Base-by-base conservation (phyloP, 2,797 vertebrate genomes). In the Triplophysa yarkandensis region DNA sequence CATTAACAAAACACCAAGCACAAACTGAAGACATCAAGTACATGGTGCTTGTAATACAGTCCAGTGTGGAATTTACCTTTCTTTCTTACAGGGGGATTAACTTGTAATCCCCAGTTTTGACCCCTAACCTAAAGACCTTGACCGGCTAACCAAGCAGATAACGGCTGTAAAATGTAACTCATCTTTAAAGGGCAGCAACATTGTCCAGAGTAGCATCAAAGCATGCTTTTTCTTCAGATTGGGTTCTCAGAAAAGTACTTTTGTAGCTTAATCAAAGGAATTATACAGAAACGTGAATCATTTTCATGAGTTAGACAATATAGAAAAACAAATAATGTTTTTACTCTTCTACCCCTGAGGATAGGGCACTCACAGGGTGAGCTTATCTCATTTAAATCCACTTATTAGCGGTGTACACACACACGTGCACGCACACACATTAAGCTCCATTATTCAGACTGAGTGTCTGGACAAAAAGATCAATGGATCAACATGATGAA, bases 401-500 rank as follows among this genome's bases (percentile, higher is more conserved):
- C 63, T 74, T 75, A 75, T 75, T 75, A 75, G 54, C 32, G 43
- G 27, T 30, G 27, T 9, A 39, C 39, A 34, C 57, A 61, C 28
- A 50, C 30, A 52, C 43, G 55, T 16, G 62, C 61, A 63, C 60
- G 9, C 36, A 27, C n/a, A 17, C 71, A 2, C 43, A 48, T 68
- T 68, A 68, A 55, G 65, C 41, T 75, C 43, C 43, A 75, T 75
- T 75, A 75, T 75, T 75, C 64, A 75, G 23, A 11, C 64, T 61
- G 72, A 75, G 72, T 68, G 72, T 61, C 72, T 58, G 73, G 41
- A 75, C 73, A 61, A 75, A 75, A 75, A 67, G 54, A 75, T 75
- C 73, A 75, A 39, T 75, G 73, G 73, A 75, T 75, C 73, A 75
- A 61, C 72, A 75, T 68, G 72, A 75, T 73, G 76, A 62, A 68